Percentiles rank a stretch among this genome's conserved stretches.
phyloP scores from a whole-genome alignment of 2,113 vertebrate genomes.

The Ophthalmolycus amberensis region DNA sequence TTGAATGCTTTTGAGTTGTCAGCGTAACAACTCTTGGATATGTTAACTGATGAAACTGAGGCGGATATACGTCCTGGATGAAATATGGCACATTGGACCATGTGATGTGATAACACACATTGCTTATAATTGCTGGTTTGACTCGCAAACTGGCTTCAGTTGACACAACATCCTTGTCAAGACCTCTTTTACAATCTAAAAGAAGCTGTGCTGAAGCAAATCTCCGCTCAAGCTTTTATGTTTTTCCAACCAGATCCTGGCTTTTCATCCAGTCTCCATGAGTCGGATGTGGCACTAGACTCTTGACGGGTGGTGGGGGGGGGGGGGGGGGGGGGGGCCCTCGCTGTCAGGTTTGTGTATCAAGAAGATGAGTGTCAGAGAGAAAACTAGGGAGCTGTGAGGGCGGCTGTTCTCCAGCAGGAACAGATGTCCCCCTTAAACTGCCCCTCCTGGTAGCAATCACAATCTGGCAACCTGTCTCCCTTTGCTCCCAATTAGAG shows the following conservation, averaged over 20 bases:
- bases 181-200: background rate
- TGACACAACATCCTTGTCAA: constrained; percentile 18
- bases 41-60: background rate
- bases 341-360: constrained; percentile 53
- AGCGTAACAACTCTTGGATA: background rate
- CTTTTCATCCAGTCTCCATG: constrained; percentile 32
- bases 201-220: constrained; percentile 1
- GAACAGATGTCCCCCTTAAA: constrained; percentile 86
- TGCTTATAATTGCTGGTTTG: constrained; percentile 36
- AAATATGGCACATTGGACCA: background rate
- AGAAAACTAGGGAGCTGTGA: constrained; percentile 68
- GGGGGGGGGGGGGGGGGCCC: background rate
- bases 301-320: no score
- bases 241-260: constrained; percentile 26
- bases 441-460: constrained; percentile 82
- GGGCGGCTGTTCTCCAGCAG: constrained; percentile 79
- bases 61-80: constrained; percentile 4
- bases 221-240: constrained; percentile 44
- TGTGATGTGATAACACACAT: constrained; percentile 14
- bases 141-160: constrained; percentile 24
- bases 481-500: constrained; percentile 82
- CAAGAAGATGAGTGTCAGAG: constrained; percentile 66
- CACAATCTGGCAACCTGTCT: constrained; percentile 80
- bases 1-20: background rate
- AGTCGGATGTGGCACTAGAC: constrained; percentile 23